Percentiles rank a stretch among this genome's conserved stretches.
phyloP scores from a whole-genome alignment of 2,797 vertebrate genomes.

The Halcyon badia region DNA sequence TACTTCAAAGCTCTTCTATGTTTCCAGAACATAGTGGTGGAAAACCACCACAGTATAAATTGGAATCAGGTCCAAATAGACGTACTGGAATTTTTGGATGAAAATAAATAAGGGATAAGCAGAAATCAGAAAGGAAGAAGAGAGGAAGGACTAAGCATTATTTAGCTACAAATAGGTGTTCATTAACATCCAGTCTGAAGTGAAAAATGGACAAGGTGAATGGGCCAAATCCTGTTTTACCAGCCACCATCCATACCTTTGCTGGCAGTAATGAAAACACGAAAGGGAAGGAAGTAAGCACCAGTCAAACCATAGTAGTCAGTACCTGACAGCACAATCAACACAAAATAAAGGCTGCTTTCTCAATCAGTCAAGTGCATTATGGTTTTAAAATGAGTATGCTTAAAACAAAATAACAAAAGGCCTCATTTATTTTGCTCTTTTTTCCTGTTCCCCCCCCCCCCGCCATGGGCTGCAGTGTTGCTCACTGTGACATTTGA shows the following conservation, averaged over 20 bases:
- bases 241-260: background rate
- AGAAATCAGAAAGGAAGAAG: background rate
- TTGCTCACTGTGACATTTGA: conserved; percentile 5
- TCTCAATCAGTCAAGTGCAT: background rate
- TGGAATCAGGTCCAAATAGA: background rate
- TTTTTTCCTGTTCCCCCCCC: too few species aligned
- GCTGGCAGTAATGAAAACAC: background rate
- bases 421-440: background rate
- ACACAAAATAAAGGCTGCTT: background rate
- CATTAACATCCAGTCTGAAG: background rate
- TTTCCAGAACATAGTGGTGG: background rate
- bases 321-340: background rate
- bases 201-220: background rate
- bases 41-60: background rate
- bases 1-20: background rate
- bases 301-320: background rate
- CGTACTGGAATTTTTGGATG: background rate
- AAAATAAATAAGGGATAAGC: background rate
- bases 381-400: background rate
- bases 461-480: background rate
- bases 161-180: background rate
- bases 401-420: conserved; percentile 48
- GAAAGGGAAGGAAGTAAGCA: background rate
- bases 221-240: background rate
- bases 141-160: background rate